Evolutionary conservation across 2,888 invertebrate genomes (phyloP).

Genomic region (Timema podura): DNA sequence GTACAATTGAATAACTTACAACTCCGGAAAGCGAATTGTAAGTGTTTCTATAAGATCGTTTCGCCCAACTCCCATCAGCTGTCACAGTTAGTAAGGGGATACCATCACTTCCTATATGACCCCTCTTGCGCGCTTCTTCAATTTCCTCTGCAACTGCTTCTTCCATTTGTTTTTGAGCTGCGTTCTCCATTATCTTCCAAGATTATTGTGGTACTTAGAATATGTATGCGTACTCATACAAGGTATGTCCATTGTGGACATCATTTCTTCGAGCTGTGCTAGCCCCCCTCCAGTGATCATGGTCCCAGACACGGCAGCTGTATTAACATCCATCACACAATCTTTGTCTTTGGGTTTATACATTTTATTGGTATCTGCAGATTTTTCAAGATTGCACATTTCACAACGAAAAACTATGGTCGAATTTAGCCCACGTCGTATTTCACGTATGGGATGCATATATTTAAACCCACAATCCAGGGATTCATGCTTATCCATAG

Average conservation of each 20-base stretch:
- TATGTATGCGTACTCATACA: slow-evolving; percentile 20
- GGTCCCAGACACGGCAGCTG: slow-evolving; percentile 25
- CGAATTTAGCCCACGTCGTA: neutral
- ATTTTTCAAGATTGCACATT: slow-evolving; percentile 1
- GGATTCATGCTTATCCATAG: slow-evolving; percentile 6
- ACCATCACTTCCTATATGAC: slow-evolving; percentile 18
- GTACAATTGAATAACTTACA: slow-evolving; percentile 13
- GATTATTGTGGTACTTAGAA: slow-evolving; percentile 13
- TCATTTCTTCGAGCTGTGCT: slow-evolving; percentile 20
- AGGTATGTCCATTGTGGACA: slow-evolving; percentile 19
- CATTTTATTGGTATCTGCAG: neutral
- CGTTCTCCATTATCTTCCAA: slow-evolving; percentile 5
- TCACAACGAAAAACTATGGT: neutral
- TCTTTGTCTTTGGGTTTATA: neutral
- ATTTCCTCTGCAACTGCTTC: slow-evolving; percentile 15
- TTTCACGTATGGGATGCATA: slow-evolving; percentile 5
- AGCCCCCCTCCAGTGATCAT: slow-evolving; percentile 20
- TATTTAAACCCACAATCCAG: slow-evolving; percentile 5
- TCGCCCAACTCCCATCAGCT: slow-evolving; percentile 24
- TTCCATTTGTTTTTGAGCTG: slow-evolving; percentile 16
- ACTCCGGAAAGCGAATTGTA: slow-evolving; percentile 23
- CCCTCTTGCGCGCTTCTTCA: slow-evolving; percentile 16
- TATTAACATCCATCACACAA: slow-evolving; percentile 3
- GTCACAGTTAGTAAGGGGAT: slow-evolving; percentile 21
- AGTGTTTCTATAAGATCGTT: slow-evolving; percentile 20